Conservation (phyloP, 2,113 vertebrate species). For the Fregata magnificens region DNA sequence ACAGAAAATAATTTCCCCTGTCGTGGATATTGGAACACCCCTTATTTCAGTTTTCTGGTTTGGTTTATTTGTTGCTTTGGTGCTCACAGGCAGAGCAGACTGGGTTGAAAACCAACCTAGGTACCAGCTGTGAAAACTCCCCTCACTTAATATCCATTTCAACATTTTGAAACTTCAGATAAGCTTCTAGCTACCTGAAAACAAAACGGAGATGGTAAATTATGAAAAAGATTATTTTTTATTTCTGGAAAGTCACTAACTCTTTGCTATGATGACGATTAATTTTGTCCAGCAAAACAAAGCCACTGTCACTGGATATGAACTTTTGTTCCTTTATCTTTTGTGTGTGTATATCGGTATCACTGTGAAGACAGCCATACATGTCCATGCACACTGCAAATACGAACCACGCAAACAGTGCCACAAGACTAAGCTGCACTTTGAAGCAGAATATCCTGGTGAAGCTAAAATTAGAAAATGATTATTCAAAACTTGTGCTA, state of each 20-base stretch:
- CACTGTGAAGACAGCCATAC: neutral
- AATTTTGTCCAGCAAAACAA: neutral
- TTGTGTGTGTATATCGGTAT: fast-evolving
- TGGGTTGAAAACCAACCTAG: neutral
- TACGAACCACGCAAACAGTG: fast-evolving
- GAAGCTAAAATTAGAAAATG: conserved; percentile 34
- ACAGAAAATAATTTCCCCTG: neutral
- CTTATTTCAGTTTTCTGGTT: neutral
- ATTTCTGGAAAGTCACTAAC: neutral
- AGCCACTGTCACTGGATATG: neutral
- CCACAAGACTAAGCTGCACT: neutral
- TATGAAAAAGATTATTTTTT: neutral
- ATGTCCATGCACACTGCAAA: fast-evolving
- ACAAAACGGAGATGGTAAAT: neutral
- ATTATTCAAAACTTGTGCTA: neutral
- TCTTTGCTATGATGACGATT: neutral
- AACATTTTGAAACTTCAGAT: neutral
- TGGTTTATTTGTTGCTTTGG: neutral
- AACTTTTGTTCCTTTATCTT: neutral
- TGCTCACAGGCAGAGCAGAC: neutral
- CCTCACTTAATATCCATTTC: neutral
- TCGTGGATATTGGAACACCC: neutral
- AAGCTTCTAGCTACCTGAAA: neutral
- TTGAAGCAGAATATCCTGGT: neutral
- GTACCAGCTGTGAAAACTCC: neutral